Conservation (phyloP, 2,888 invertebrate species). For the Noctua janthe region DNA sequence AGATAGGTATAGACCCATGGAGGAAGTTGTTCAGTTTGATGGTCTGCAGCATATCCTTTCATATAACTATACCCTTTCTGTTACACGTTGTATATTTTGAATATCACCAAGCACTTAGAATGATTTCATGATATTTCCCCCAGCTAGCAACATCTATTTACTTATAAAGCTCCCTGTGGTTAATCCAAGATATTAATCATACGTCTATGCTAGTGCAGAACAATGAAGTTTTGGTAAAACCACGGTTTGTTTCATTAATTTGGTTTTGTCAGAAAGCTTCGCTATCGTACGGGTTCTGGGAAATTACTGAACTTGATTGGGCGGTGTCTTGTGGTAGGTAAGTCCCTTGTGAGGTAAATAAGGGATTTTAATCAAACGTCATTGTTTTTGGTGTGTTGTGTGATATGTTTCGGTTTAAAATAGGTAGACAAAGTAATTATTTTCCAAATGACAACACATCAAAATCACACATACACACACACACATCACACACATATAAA, state of each 20-base stretch:
- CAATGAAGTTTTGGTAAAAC: slow-evolving; percentile 59
- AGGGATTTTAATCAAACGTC: slow-evolving; percentile 16
- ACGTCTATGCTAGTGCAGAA: slow-evolving; percentile 41
- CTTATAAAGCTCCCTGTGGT: slow-evolving; percentile 8
- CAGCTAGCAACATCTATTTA: slow-evolving; percentile 7
- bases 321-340: slow-evolving; percentile 10
- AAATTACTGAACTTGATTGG: slow-evolving; percentile 38
- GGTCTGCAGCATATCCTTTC: no score
- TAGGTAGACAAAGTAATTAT: background rate
- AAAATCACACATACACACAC: no score
- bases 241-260: slow-evolving; percentile 56
- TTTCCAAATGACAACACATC: background rate
- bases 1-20: no score
- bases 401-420: background rate
- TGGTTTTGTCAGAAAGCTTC: slow-evolving; percentile 26
- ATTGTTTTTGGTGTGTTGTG: slow-evolving; percentile 1
- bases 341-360: slow-evolving; percentile 1
- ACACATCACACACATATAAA: no score
- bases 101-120: no score
- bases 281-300: slow-evolving; percentile 20
- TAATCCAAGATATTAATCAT: slow-evolving; percentile 60
- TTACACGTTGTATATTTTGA: background rate
- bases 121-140: background rate
- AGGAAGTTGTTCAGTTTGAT: no score
- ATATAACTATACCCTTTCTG: no score